Evolutionary conservation across 2,113 vertebrate species (phyloP).

Genomic region (Bubo scandiacus): DNA sequence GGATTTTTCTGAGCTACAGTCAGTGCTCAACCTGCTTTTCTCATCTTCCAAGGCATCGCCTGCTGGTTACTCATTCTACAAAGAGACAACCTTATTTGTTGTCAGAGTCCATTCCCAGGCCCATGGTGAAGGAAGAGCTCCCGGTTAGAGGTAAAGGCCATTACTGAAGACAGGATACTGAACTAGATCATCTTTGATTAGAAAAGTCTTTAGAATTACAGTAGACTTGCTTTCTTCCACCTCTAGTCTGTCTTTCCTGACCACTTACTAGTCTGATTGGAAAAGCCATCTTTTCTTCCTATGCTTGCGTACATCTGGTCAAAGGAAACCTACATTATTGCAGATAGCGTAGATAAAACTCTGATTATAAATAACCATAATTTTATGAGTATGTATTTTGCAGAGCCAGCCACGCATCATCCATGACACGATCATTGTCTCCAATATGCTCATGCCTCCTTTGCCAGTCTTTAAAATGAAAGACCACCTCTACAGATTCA

Average conservation of each 20-base stretch:
- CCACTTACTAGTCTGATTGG: neutral
- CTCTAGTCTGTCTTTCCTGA: neutral
- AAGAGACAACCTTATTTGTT: neutral
- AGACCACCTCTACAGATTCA: neutral
- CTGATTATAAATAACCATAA: neutral
- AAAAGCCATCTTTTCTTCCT: neutral
- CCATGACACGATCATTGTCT: neutral
- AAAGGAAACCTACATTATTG: neutral
- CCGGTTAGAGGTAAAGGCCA: neutral
- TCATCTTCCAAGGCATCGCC: neutral
- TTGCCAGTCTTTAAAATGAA: neutral
- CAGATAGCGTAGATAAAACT: neutral
- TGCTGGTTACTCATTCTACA: neutral
- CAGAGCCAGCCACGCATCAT: neutral
- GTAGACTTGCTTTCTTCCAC: neutral
- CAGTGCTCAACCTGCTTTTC: neutral
- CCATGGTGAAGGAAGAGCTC: neutral
- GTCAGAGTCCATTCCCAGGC: neutral
- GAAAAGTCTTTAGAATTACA: neutral
- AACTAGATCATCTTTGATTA: neutral
- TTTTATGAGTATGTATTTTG: neutral
- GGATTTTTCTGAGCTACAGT: neutral
- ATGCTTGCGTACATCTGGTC: neutral
- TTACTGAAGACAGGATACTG: neutral
- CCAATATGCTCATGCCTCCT: neutral